A percentile compares a stretch with the other conserved stretches of the same genome.
Evolutionary conservation across 2,113 vertebrate species (phyloP).

Genomic region (Gymnocephalus cernua): DNA sequence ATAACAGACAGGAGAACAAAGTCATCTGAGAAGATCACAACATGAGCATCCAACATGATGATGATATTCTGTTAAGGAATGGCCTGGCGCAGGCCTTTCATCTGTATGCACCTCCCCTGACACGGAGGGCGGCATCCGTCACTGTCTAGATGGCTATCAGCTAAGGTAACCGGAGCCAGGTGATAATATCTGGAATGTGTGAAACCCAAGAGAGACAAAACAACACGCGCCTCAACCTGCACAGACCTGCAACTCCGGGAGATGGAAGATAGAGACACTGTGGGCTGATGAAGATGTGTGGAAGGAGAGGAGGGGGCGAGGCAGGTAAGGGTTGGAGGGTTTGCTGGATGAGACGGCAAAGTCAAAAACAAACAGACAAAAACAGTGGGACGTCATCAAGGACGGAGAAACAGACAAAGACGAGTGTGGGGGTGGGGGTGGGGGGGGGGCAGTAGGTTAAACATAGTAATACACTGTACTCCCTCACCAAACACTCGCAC

Average conservation of each 20-base stretch:
- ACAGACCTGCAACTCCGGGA: conserved; percentile 29
- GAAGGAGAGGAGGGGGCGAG: neutral
- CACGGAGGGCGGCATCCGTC: conserved; percentile 54
- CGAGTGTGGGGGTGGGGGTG: neutral
- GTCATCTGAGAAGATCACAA: conserved; percentile 34
- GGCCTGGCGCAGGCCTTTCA: conserved; percentile 28
- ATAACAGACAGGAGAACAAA: conserved; percentile 36
- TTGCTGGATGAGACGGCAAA: conserved; percentile 10
- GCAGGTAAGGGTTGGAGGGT: conserved; percentile 34
- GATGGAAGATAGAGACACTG: conserved; percentile 33
- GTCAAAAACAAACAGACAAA: conserved; percentile 52
- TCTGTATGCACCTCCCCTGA: conserved; percentile 54
- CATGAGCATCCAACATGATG: conserved; percentile 15
- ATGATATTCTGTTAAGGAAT: neutral
- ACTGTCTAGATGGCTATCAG: conserved; percentile 72
- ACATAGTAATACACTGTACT: conserved; percentile 11
- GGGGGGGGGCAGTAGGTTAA: conserved; percentile 31
- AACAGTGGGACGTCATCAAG: conserved; percentile 49
- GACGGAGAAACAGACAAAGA: conserved; percentile 39
- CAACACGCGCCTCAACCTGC: conserved; percentile 72
- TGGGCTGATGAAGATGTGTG: neutral
- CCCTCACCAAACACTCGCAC: neutral
- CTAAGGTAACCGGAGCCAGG: conserved; percentile 55
- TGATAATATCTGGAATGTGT: conserved; percentile 80
- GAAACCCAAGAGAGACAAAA: conserved; percentile 78